phyloP scores from a whole-genome alignment of 1,140 invertebrate genomes.

The Drosophila ananassae region DNA sequence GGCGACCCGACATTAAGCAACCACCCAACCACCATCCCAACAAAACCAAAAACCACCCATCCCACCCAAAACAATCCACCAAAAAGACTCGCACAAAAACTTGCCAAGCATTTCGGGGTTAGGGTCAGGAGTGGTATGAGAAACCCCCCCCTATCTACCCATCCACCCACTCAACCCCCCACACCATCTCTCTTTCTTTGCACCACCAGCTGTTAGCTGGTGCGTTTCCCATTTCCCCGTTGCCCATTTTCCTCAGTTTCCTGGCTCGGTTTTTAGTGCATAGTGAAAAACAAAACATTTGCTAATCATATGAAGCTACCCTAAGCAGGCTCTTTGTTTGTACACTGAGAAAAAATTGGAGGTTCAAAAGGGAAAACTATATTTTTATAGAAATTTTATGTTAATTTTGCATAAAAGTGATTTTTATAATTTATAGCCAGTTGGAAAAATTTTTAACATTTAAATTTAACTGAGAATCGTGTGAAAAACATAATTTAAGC shows the following conservation, averaged over 20 bases:
- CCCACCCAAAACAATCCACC: slow-evolving; percentile 6
- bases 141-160: background rate
- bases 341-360: slow-evolving; percentile 19
- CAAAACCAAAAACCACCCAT: slow-evolving; percentile 1
- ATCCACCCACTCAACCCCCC: slow-evolving; percentile 4
- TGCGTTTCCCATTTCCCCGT: slow-evolving; percentile 37
- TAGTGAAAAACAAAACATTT: slow-evolving; percentile 80
- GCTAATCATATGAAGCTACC: slow-evolving; percentile 72
- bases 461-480: no score
- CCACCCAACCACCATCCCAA: slow-evolving; percentile 35
- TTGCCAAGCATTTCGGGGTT: slow-evolving; percentile 45
- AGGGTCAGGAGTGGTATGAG: slow-evolving; percentile 8
- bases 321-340: slow-evolving; percentile 5
- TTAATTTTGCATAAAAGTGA: no score
- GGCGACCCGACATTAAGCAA: slow-evolving; percentile 72
- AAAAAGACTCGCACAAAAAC: slow-evolving; percentile 23
- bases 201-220: slow-evolving; percentile 23
- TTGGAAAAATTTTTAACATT: no score
- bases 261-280: slow-evolving; percentile 67
- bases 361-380: background rate
- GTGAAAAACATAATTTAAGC: no score
- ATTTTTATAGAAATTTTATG: no score
- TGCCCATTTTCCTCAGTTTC: slow-evolving; percentile 12
- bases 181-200: no score
- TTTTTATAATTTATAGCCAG: no score